These are phyloP conservation scores for Prionailurus bengalensis DNA, from an alignment of 2,113 vertebrate genomes.

Conservation along the genomic window DNA sequence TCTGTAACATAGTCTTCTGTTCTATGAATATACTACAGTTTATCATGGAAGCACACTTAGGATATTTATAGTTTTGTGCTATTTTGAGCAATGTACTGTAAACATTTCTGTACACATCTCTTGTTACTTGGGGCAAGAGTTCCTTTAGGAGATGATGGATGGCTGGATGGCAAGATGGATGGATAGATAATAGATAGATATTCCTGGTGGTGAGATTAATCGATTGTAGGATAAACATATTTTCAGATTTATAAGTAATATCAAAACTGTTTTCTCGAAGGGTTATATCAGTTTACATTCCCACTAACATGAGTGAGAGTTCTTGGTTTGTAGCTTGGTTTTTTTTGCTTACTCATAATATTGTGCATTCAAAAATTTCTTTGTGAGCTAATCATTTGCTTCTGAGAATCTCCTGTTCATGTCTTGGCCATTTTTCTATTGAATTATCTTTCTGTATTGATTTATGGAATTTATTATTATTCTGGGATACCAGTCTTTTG, in stretches of 20 bases:
- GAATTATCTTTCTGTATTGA: neutral
- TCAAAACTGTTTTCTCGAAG: conserved; percentile 26
- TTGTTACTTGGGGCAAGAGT: neutral
- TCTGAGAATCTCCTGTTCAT: neutral
- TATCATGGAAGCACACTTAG: neutral
- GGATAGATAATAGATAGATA: neutral
- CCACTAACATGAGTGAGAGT: neutral
- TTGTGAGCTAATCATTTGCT: neutral
- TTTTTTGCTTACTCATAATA: conserved; percentile 13
- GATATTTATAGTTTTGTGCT: neutral
- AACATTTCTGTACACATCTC: neutral
- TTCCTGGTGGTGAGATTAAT: neutral
- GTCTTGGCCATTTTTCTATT: neutral
- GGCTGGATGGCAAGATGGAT: neutral
- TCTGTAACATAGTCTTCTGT: neutral
- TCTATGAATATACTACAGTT: neutral
- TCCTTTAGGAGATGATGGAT: neutral
- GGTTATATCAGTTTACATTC: neutral
- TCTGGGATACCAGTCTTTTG: neutral
- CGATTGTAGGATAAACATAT: neutral
- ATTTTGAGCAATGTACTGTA: neutral
- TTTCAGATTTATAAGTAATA: neutral
- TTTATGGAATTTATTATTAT: neutral
- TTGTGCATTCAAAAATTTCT: neutral
- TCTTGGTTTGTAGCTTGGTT: neutral